phyloP scores from a whole-genome alignment of 2,797 vertebrate species.

The Phrynocephalus forsythii region DNA sequence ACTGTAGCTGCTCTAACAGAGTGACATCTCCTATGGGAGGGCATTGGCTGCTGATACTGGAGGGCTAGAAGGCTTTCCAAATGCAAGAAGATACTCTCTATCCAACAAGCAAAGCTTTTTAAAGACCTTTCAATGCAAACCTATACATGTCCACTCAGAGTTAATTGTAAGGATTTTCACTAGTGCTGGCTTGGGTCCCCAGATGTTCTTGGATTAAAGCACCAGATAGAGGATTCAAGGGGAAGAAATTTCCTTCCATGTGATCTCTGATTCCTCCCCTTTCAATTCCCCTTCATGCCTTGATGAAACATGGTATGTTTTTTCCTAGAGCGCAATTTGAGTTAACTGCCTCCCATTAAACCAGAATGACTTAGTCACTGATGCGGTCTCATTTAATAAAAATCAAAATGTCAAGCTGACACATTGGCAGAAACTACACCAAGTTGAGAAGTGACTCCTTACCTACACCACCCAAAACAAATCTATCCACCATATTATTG shows the following conservation, averaged over 20 bases:
- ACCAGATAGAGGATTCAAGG: constrained; percentile 1
- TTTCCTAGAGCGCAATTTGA: not conserved
- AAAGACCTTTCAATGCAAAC: not conserved
- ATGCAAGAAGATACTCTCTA: not conserved
- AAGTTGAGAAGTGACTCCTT: constrained; percentile 36
- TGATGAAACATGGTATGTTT: constrained; percentile 1
- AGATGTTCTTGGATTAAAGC: not conserved
- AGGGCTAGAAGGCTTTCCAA: not conserved
- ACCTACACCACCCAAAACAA: constrained; percentile 30
- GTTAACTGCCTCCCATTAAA: not conserved
- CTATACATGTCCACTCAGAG: not conserved
- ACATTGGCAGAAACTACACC: constrained; percentile 22
- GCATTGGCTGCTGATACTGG: not conserved
- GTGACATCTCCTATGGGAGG: not conserved
- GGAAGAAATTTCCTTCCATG: not conserved
- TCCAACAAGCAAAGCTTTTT: not conserved
- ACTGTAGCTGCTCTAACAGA: not conserved
- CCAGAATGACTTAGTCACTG: not conserved
- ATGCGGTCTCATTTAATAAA: not conserved
- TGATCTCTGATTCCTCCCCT: not conserved
- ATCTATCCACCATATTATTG: constrained; percentile 16
- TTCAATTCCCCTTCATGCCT: not conserved
- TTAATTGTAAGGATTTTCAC: not conserved
- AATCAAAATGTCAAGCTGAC: not conserved
- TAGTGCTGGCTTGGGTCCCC: not conserved